Base-by-base conservation (phyloP, 92 coral and sea anemone species). In the Zoanthus sansibaricus region DNA sequence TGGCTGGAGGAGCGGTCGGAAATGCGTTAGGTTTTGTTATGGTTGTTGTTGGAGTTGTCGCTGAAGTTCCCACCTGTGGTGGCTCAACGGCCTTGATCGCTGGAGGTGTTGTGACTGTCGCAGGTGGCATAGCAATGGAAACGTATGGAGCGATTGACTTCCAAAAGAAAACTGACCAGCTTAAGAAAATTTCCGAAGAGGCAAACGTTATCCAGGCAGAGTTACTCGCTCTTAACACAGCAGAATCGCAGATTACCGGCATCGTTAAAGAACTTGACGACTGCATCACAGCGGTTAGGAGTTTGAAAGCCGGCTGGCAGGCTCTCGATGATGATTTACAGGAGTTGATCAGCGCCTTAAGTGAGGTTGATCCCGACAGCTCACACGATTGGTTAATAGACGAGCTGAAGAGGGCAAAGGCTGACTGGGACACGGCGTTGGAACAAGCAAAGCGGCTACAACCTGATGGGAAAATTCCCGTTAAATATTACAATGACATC, bases 401-500 rank as follows among this genome's bases (percentile, higher is more conserved):
- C 21, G 84, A 86, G 17, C 84, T 86, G 9, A 56, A 76, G 15
- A 77, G 89, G 7, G 89, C 89, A 18, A 61, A 86, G 21, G 1
- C 32, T 9, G 89, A 86, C 62, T 86, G 89, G 89, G 47, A 86
- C 62, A 62, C 10, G 1, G 89, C 89, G 5, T 73, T 76, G 4
- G 89, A 86, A 10, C 89, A 86, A 15, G 89, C 89, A 7, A 86
- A 76, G 76, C 64, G 68, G n/a, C 42, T 86, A 64, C 89, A 86
- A 3, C 89, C 84, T 46, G 89, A 76, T 62, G 89, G 89, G 47
- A 86, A 76, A 45, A 14, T 86, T 5, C 84, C 89, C 8, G 46
- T 25, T 3, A 86, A 62, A 64, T 20, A 11, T 7, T 86, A 76
- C 76, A 18, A 66, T 5, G 9, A 75, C 37, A n/a, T 86, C 10